These are phyloP conservation scores for Phocides pigmalion DNA, from an alignment of 1,140 invertebrate species.

Conservation along the genomic window DNA sequence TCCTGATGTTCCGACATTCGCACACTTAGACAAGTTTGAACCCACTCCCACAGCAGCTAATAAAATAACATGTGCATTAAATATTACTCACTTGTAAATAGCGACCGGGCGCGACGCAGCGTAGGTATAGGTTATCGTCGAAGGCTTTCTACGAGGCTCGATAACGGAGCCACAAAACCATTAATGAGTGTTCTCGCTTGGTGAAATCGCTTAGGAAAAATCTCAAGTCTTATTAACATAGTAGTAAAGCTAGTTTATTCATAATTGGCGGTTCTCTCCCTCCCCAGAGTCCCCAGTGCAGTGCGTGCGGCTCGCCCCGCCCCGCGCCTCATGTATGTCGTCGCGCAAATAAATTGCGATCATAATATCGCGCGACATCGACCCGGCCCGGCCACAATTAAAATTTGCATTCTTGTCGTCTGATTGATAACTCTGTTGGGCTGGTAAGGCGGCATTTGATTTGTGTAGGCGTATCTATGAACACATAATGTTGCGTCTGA, in stretches of 20 bases:
- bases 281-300: slow-evolving; percentile 57
- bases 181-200: slow-evolving; percentile 72
- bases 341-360: slow-evolving; percentile 65
- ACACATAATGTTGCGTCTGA: slow-evolving; percentile 11
- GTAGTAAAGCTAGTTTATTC: slow-evolving; percentile 79
- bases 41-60: slow-evolving; percentile 9
- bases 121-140: slow-evolving; percentile 51
- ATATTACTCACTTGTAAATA: slow-evolving; percentile 27
- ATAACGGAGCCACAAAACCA: slow-evolving; percentile 74
- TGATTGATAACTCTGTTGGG: slow-evolving; percentile 78
- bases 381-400: slow-evolving; percentile 68
- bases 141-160: slow-evolving; percentile 64
- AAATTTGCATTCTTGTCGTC: slow-evolving; percentile 75
- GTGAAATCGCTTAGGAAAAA: slow-evolving; percentile 80
- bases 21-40: slow-evolving; percentile 35
- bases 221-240: slow-evolving; percentile 79
- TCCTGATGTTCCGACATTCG: slow-evolving; percentile 26
- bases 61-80: slow-evolving; percentile 16
- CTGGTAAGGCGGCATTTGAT: slow-evolving; percentile 61
- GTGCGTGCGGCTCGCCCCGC: slow-evolving; percentile 53
- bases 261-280: slow-evolving; percentile 75
- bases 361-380: slow-evolving; percentile 69
- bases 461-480: slow-evolving; percentile 47
- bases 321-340: slow-evolving; percentile 40
- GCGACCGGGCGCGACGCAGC: slow-evolving; percentile 20